phyloP scores from a whole-genome alignment of 2,113 vertebrate genomes.

The Meleagris gallopavo region DNA sequence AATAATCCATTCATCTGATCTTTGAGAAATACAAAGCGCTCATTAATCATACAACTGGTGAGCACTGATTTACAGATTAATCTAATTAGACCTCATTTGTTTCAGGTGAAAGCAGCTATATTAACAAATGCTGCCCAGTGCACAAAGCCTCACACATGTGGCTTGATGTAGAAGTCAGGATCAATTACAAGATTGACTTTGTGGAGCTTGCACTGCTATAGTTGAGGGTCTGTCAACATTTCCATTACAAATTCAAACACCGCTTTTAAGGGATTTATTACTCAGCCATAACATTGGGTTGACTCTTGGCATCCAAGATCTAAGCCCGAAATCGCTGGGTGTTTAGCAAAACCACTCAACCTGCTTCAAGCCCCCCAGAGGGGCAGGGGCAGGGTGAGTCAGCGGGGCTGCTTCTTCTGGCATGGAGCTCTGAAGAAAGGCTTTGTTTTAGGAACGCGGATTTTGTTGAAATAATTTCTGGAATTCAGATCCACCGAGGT shows the following conservation, averaged over 20 bases:
- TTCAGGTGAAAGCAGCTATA: slow-evolving; percentile 32
- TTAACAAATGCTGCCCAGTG: not conserved
- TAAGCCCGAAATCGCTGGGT: not conserved
- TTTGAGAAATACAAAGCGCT: not conserved
- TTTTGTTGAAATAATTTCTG: not conserved
- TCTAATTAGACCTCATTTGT: slow-evolving; percentile 61
- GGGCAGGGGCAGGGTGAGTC: not conserved
- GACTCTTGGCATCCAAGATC: slow-evolving; percentile 57
- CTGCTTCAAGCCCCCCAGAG: not conserved
- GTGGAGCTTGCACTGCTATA: not conserved
- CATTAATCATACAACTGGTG: slow-evolving; percentile 51
- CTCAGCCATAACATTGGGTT: slow-evolving; percentile 29
- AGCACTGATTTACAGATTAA: slow-evolving; percentile 44
- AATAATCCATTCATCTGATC: not conserved
- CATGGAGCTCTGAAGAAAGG: not conserved
- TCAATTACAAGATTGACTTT: slow-evolving; percentile 46
- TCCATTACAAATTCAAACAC: slow-evolving; percentile 53
- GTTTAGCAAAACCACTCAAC: not conserved
- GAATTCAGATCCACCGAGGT: not conserved
- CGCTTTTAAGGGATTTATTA: slow-evolving; percentile 51
- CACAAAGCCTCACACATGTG: not conserved
- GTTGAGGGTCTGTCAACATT: slow-evolving; percentile 48
- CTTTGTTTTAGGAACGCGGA: not conserved
- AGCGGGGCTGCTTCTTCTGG: not conserved
- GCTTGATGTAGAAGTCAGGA: slow-evolving; percentile 24